Evolutionary conservation across 2,888 invertebrate species (phyloP).

Genomic region (Phymatocera aterrima): DNA sequence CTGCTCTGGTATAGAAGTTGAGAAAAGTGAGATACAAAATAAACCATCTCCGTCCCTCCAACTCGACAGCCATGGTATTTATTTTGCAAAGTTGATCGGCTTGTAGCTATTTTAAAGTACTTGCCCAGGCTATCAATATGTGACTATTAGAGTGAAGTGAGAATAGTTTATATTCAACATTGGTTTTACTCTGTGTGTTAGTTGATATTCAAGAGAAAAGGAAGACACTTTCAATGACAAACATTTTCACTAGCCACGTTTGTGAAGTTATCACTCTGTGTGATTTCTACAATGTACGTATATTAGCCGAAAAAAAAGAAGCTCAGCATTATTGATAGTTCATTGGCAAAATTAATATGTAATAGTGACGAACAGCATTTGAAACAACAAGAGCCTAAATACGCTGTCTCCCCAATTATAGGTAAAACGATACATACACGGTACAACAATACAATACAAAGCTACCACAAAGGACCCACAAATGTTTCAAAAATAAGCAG

Average conservation of each 20-base stretch:
- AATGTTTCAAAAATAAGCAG: constrained; percentile 51
- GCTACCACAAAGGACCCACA: constrained; percentile 56
- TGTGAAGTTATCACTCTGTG: not conserved
- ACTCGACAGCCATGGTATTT: not conserved
- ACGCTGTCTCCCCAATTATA: not conserved
- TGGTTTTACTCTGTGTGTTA: not conserved
- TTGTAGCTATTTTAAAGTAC: not conserved
- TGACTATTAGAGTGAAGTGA: not conserved
- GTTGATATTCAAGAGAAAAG: not conserved
- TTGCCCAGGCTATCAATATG: not conserved
- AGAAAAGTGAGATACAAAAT: not conserved
- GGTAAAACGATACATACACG: constrained; percentile 24
- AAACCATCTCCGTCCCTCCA: not conserved
- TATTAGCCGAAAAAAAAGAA: not conserved
- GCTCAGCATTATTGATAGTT: not conserved
- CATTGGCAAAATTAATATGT: not conserved
- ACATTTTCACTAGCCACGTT: not conserved
- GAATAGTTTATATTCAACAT: not conserved
- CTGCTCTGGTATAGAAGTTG: not conserved
- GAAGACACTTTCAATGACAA: not conserved
- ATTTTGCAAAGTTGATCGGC: not conserved
- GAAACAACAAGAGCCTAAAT: not conserved
- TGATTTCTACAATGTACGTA: not conserved
- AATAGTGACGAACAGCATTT: not conserved
- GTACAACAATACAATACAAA: constrained; percentile 54